Evolutionary conservation across 2,113 vertebrate genomes (phyloP).

Genomic region (Tetrax tetrax): DNA sequence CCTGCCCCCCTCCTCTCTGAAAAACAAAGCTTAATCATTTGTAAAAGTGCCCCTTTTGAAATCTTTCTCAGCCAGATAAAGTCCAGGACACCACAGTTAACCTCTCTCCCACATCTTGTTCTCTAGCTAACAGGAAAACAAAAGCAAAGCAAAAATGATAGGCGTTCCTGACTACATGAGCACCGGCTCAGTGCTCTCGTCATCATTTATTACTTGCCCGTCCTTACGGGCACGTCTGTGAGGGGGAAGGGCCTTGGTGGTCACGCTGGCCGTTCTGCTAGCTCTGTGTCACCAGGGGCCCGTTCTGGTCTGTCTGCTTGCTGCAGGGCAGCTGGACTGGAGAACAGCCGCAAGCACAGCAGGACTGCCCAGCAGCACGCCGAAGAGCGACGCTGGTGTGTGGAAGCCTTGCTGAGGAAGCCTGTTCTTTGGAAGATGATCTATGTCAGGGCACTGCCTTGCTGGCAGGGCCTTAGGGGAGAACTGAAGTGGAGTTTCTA

Average conservation of each 20-base stretch:
- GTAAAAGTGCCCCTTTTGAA: not conserved
- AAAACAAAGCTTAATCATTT: not conserved
- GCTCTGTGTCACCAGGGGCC: not conserved
- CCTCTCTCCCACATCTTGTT: not conserved
- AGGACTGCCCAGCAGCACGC: not conserved
- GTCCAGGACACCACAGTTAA: not conserved
- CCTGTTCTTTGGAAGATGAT: not conserved
- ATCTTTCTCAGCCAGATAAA: not conserved
- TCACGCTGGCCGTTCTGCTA: not conserved
- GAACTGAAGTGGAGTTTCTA: not conserved
- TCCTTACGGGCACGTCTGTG: not conserved
- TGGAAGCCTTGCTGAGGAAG: not conserved
- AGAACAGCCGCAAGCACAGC: not conserved
- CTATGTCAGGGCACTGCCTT: not conserved
- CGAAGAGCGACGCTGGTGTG: not conserved
- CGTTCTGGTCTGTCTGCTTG: not conserved
- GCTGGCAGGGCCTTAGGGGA: not conserved
- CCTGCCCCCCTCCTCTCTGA: not conserved
- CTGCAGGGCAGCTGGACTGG: not conserved
- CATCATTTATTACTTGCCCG: not conserved
- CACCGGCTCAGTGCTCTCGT: not conserved
- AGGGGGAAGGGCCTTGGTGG: not conserved
- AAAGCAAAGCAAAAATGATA: not conserved
- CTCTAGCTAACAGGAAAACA: not conserved
- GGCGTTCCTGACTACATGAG: fast-evolving